phyloP scores from a whole-genome alignment of 1,140 invertebrate genomes.

The Acyrthosiphon pisum region DNA sequence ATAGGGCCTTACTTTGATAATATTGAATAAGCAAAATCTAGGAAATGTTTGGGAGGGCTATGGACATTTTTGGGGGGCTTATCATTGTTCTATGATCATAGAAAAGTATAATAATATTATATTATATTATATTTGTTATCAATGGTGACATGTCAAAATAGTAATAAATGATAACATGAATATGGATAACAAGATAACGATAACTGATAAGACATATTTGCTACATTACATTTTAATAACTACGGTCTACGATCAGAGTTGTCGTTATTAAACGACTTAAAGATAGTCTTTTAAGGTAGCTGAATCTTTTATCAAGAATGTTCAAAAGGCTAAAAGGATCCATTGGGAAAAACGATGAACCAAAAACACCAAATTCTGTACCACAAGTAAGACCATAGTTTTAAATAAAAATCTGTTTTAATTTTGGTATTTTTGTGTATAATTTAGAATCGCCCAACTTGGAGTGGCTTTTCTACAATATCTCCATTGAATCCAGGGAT shows the following conservation, averaged over 20 bases:
- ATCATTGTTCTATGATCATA: no score
- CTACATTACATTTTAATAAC: neutral
- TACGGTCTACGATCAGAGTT: neutral
- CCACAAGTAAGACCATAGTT: neutral
- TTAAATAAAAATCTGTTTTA: constrained; percentile 9
- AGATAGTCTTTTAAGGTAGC: neutral
- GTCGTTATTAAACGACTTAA: neutral
- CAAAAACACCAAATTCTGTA: neutral
- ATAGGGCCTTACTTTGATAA: no score
- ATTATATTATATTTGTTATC: no score
- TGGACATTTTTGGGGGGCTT: no score
- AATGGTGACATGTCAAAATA: constrained; percentile 33
- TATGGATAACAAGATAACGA: neutral
- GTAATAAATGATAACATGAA: constrained; percentile 4
- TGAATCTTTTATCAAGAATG: neutral
- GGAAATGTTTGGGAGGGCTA: no score
- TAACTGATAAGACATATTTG: constrained; percentile 9
- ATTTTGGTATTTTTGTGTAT: neutral
- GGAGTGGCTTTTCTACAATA: constrained; percentile 46
- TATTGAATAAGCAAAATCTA: no score
- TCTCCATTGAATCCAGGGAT: constrained; percentile 29
- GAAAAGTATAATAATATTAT: no score
- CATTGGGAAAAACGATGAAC: constrained; percentile 53
- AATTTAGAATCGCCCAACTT: constrained; percentile 41
- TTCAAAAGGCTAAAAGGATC: constrained; percentile 49